These are phyloP conservation scores for Thera obeliscata DNA, from an alignment of 2,888 invertebrate genomes.

Conservation along the genomic window DNA sequence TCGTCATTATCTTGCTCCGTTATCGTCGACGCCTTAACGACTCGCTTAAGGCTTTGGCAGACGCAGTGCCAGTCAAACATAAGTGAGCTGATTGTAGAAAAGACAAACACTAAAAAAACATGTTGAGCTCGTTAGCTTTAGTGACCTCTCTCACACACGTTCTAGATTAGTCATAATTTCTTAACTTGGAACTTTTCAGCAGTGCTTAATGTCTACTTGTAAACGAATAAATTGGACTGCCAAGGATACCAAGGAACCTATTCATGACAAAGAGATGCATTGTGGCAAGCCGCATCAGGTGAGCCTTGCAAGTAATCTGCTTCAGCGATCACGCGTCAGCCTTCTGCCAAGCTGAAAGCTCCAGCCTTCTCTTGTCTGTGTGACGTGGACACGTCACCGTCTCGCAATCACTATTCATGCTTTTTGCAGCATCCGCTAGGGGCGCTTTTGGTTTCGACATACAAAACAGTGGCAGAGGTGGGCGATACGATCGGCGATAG, in stretches of 20 bases:
- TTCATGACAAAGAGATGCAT: not conserved
- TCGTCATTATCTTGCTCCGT: slow-evolving; percentile 42
- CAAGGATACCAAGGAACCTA: too few relatives aligned
- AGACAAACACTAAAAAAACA: not conserved
- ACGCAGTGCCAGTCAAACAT: slow-evolving; percentile 4
- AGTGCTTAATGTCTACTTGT: not conserved
- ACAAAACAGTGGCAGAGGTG: too few relatives aligned
- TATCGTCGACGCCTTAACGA: slow-evolving; percentile 35
- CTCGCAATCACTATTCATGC: too few relatives aligned
- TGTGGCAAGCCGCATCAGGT: not conserved
- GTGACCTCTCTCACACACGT: too few relatives aligned
- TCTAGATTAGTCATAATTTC: too few relatives aligned
- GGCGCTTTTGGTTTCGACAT: too few relatives aligned
- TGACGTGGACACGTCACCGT: too few relatives aligned
- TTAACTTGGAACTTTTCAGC: not conserved
- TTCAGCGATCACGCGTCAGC: not conserved
- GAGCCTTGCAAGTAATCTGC: slow-evolving; percentile 5
- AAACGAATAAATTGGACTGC: too few relatives aligned
- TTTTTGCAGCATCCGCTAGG: too few relatives aligned
- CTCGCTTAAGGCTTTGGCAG: slow-evolving; percentile 24
- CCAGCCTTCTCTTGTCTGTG: too few relatives aligned
- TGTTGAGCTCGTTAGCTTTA: not conserved
- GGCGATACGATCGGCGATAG: too few relatives aligned
- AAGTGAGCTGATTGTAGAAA: not conserved
- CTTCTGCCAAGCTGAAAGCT: not conserved